Base-by-base conservation (phyloP, 2,113 vertebrate genomes). In the Pangasianodon hypophthalmus region DNA sequence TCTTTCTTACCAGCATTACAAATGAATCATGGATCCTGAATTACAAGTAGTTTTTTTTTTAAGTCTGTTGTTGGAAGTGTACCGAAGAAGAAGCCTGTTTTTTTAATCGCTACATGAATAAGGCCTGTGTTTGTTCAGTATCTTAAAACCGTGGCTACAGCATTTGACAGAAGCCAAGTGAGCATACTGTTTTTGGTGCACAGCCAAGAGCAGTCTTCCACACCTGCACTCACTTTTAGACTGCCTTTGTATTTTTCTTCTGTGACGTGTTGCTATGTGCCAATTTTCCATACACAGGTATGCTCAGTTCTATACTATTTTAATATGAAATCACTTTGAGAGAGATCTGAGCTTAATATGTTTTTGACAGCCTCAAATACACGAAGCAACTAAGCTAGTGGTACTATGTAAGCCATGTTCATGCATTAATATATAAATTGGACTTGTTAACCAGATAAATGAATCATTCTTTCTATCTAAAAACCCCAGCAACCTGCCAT, bases 391-490 rank as follows among this genome's bases (percentile, higher is more conserved):
- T 79, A 48, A 48, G 46, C 29, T 29, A 77, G 75, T 75, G 37
- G 41, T 75, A 44, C 71, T 75, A 75, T 75, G 71, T 44, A 24
- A 46, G 19, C 71, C 24, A 21, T 75, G 19, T 46, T 75, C 0
- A 46, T 8, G 6, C 19, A 77, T 77, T 24, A 24, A 75, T 44
- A 48, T 19, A 44, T 75, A 18, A 75, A 19, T 41, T 75, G 37
- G 71, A 41, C 37, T n/a, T n/a, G n/a, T n/a, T n/a, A n/a, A n/a
- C n/a, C 37, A 58, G 13, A 73, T 21, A 84, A 83, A 71, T 48
- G 5, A 88, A 54, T 84, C n/a, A 82, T 52, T 50, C n/a, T 54
- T 81, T 88, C 60, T 32, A 67, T 37, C 29, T 73, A 41, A 56
- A 16, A 69, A 52, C 46, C 29, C 24, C 6, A 16, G 29, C 14